Conservation (phyloP, 2,113 vertebrate species). For the Salminus brasiliensis region DNA sequence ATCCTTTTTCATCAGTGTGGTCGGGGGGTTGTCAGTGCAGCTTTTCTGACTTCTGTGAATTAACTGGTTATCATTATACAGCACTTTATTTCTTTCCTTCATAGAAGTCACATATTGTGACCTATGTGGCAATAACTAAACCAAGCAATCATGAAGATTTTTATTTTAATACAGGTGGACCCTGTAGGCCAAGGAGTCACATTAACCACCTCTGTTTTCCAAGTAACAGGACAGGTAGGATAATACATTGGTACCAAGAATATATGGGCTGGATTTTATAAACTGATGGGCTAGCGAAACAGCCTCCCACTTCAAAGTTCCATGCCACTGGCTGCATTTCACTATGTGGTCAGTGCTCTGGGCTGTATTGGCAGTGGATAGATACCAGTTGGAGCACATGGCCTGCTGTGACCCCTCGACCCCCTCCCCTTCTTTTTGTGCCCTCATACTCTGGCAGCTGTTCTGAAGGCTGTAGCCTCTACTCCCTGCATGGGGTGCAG, state of each 20-base stretch:
- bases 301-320: not conserved
- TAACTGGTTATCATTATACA: too few species aligned
- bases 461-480: not conserved
- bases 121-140: too few species aligned
- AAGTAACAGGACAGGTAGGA: too few species aligned
- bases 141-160: too few species aligned
- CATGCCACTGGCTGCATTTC: slow-evolving; percentile 5
- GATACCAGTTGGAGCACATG: slow-evolving; percentile 11
- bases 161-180: too few species aligned
- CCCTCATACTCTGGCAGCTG: slow-evolving; percentile 26
- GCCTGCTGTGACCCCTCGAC: slow-evolving; percentile 23
- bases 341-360: slow-evolving; percentile 10
- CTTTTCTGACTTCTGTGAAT: too few species aligned
- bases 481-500: slow-evolving; percentile 1
- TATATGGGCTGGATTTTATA: not conserved
- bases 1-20: not conserved
- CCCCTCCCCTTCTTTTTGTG: not conserved
- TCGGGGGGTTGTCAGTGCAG: too few species aligned
- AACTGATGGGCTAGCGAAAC: not conserved
- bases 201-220: too few species aligned
- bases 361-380: not conserved
- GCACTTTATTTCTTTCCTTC: too few species aligned
- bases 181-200: too few species aligned
- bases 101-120: too few species aligned
- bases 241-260: too few species aligned